Conservation (phyloP, 1,140 invertebrate species). For the Hormaphis cornu region DNA sequence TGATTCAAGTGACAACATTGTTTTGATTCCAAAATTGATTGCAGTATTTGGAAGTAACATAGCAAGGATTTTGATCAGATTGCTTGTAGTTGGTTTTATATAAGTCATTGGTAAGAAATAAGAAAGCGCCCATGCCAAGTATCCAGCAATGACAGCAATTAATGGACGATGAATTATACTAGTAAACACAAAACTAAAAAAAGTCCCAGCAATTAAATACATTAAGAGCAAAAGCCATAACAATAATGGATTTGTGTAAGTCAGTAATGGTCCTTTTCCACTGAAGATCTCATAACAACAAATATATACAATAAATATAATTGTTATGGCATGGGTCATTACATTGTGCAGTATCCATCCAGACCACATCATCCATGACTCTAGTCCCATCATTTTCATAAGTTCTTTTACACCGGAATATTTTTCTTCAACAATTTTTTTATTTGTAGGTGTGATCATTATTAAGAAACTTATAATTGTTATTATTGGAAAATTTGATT, state of each 20-base stretch:
- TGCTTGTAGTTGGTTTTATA: neutral
- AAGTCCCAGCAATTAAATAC: conserved; percentile 26
- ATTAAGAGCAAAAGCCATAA: conserved; percentile 14
- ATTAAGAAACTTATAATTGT: conserved; percentile 32
- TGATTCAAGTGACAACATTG: conserved; percentile 8
- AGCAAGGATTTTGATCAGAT: neutral
- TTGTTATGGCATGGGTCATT: conserved; percentile 45
- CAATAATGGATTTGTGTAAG: conserved; percentile 43
- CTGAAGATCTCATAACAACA: conserved; percentile 39
- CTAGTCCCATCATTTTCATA: conserved; percentile 61
- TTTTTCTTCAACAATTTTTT: conserved; percentile 40
- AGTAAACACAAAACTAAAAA: conserved; percentile 30
- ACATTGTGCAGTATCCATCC: conserved; percentile 55
- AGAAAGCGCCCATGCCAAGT: neutral
- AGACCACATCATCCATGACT: conserved; percentile 53
- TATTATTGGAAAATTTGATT: conserved; percentile 13
- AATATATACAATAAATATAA: conserved; percentile 46
- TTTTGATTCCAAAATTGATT: neutral
- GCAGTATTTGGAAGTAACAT: conserved; percentile 17
- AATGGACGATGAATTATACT: conserved; percentile 22
- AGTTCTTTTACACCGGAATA: conserved; percentile 49
- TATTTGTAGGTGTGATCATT: conserved; percentile 18
- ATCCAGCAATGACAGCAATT: conserved; percentile 13
- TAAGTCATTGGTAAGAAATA: neutral
- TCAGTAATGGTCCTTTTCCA: conserved; percentile 39